Percentiles rank a stretch among this genome's conserved stretches.
Evolutionary conservation across 2,797 vertebrate genomes (phyloP).

Genomic region (Poecilia velifera): DNA sequence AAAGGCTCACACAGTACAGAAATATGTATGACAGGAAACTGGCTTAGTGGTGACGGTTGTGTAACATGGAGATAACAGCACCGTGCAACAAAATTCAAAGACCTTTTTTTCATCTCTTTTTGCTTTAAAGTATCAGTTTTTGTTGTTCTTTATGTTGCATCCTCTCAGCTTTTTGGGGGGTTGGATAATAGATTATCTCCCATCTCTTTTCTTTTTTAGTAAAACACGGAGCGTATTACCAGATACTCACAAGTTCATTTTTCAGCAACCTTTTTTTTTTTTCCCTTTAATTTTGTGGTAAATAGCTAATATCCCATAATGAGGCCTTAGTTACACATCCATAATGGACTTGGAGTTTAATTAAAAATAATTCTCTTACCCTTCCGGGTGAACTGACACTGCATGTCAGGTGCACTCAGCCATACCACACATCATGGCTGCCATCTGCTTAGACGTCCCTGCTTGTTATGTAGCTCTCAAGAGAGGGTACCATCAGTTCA

Average conservation of each 20-base stretch:
- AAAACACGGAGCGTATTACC: conserved; percentile 21
- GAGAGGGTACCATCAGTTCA: conserved; percentile 38
- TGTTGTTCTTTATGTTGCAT: conserved; percentile 44
- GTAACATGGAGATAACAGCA: conserved; percentile 54
- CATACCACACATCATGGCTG: conserved; percentile 45
- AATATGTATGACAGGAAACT: conserved; percentile 33
- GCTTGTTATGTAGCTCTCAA: conserved; percentile 46
- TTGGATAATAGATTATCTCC: conserved; percentile 53
- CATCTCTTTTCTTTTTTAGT: conserved; percentile 46
- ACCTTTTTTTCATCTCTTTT: conserved; percentile 53
- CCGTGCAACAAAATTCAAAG: conserved; percentile 48
- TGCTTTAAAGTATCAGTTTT: conserved; percentile 26
- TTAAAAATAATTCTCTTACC: conserved; percentile 32
- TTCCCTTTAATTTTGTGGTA: conserved; percentile 16
- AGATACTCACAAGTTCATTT: conserved; percentile 33
- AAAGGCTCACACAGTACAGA: conserved; percentile 28
- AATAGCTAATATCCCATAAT: conserved; percentile 32
- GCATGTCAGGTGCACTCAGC: conserved; percentile 44
- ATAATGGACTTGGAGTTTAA: conserved; percentile 39
- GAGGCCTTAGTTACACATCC: conserved; percentile 40
- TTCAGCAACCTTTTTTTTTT: not conserved
- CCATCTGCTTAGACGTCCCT: conserved; percentile 56
- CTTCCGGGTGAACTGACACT: conserved; percentile 37
- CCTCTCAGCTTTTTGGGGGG: conserved; percentile 30
- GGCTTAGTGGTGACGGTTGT: conserved; percentile 38